A percentile compares a stretch with the other conserved stretches of the same genome.
Conservation (phyloP, 2,113 vertebrate genomes). For the Choloepus hoffmanni region DNA sequence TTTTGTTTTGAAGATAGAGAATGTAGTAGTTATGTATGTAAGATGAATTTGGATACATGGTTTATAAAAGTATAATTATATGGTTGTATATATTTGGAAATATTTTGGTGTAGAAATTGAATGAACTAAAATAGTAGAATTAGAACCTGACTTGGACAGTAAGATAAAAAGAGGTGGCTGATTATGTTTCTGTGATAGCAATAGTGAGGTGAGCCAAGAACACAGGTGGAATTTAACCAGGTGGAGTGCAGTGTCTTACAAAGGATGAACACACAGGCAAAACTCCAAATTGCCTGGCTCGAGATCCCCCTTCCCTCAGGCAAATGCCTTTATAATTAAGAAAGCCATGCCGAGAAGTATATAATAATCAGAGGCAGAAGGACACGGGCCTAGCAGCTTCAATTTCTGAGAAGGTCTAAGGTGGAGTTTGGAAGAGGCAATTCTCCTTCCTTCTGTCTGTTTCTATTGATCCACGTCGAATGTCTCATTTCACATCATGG, state of each 20-base stretch:
- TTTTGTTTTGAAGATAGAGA: slow-evolving; percentile 6
- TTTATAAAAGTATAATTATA: slow-evolving; percentile 41
- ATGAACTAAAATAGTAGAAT: background rate
- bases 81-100: slow-evolving; percentile 47
- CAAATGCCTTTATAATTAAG: background rate
- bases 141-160: background rate
- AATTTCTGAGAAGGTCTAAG: background rate
- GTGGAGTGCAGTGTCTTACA: background rate
- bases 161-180: background rate
- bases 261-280: background rate
- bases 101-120: slow-evolving; percentile 42
- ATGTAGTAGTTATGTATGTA: background rate
- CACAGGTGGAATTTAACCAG: background rate
- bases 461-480: background rate
- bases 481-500: background rate
- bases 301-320: background rate
- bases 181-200: background rate
- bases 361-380: background rate
- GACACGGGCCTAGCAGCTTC: too few species aligned
- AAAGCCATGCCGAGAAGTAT: background rate
- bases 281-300: background rate
- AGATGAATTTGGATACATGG: slow-evolving; percentile 32
- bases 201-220: background rate
- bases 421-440: background rate
- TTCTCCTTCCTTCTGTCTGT: background rate